Evolutionary conservation across 1,140 invertebrate genomes (phyloP).

Genomic region (Pristionchus pacificus): DNA sequence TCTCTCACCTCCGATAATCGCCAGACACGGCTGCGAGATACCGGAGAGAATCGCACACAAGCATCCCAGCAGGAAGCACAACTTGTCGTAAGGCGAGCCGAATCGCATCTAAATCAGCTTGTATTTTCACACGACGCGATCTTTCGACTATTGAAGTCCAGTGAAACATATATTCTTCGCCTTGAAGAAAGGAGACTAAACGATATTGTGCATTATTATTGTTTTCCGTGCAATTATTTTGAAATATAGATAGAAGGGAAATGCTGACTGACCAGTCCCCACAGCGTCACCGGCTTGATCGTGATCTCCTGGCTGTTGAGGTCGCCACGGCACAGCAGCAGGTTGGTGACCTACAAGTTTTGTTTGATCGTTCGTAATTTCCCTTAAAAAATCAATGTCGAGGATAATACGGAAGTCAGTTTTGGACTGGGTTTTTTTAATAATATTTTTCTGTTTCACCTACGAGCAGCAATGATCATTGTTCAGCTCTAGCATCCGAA

Average conservation of each 20-base stretch:
- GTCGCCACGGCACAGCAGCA: not conserved
- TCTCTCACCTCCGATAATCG: conserved; percentile 30
- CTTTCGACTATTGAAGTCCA: no score
- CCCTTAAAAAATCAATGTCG: not conserved
- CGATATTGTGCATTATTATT: no score
- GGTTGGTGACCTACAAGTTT: not conserved
- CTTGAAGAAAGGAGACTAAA: not conserved
- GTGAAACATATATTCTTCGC: not conserved
- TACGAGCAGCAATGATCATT: no score
- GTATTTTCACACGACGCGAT: no score
- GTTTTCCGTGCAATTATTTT: no score
- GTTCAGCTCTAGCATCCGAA: no score
- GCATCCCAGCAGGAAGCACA: conserved; percentile 36
- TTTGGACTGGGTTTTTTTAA: no score
- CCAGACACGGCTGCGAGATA: conserved; percentile 35
- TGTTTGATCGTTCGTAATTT: no score
- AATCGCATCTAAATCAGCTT: conserved; percentile 41
- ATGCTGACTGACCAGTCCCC: not conserved
- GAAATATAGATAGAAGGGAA: no score
- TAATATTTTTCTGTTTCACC: no score
- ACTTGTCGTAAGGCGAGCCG: conserved; percentile 36
- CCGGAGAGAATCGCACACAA: conserved; percentile 32
- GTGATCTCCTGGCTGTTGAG: not conserved
- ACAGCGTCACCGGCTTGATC: not conserved
- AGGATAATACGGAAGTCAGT: not conserved